Conservation (phyloP, 2,113 vertebrate genomes). For the Empidonax traillii region DNA sequence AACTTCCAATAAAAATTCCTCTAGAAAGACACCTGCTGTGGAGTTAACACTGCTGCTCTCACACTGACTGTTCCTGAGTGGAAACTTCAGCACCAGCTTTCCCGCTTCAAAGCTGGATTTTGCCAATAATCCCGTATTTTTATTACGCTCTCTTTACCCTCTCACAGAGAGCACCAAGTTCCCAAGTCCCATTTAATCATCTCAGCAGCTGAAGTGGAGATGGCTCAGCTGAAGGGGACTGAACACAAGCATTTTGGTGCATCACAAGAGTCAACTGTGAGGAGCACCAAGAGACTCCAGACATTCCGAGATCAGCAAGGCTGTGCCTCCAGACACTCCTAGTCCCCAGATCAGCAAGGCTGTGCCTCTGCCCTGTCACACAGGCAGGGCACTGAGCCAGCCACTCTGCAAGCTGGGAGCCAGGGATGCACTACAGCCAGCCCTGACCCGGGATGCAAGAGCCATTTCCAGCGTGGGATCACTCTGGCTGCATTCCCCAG, state of each 20-base stretch:
- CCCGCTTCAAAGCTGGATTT: neutral
- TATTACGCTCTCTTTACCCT: neutral
- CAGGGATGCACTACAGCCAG: neutral
- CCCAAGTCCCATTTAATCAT: neutral
- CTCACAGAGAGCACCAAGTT: neutral
- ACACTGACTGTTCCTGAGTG: neutral
- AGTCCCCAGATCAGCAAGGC: rapidly evolving
- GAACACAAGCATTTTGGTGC: neutral
- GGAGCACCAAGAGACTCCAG: neutral
- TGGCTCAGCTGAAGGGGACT: neutral
- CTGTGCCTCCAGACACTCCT: neutral
- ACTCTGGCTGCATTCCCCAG: neutral
- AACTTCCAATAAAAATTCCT: neutral
- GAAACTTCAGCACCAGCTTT: neutral
- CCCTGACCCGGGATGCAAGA: neutral
- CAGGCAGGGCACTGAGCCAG: neutral
- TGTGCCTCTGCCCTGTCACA: neutral
- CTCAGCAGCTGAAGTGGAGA: neutral
- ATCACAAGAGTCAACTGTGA: too few relatives aligned
- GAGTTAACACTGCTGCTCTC: neutral
- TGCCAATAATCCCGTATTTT: neutral
- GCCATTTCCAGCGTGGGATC: neutral
- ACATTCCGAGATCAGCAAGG: too few relatives aligned
- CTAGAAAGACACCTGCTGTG: neutral
- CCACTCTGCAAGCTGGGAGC: neutral